A percentile compares a stretch with the other conserved stretches of the same genome.
These are phyloP conservation scores for Ctenodactylus gundi DNA, from an alignment of 2,113 vertebrate species.

Conservation along the genomic window DNA sequence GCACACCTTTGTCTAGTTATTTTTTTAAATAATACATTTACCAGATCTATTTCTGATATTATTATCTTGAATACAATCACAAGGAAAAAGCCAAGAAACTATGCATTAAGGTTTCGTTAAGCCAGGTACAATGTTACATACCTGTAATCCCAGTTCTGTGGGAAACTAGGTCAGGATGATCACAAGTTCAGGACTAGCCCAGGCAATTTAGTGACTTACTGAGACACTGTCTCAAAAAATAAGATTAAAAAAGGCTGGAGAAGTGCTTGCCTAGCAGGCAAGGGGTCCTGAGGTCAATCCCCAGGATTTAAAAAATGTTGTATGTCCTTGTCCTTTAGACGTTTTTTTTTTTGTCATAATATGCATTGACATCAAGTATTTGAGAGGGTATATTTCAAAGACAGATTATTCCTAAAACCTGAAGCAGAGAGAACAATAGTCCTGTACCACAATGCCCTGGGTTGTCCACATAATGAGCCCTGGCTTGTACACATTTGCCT, in stretches of 20 bases:
- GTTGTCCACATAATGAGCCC: no score
- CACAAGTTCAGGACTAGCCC: neutral
- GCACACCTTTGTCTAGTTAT: neutral
- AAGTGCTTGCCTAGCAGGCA: neutral
- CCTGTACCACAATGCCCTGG: neutral
- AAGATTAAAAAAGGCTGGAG: neutral
- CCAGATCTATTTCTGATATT: neutral
- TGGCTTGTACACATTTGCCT: no score
- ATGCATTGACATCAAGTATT: neutral
- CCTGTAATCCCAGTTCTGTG: neutral
- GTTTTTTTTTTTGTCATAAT: neutral
- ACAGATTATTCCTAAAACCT: neutral
- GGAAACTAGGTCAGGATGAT: no score
- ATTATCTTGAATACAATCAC: neutral
- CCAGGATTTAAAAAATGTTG: neutral
- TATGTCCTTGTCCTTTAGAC: neutral
- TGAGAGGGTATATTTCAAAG: neutral
- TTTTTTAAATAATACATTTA: neutral
- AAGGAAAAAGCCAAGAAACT: slow-evolving; percentile 1
- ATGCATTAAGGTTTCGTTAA: neutral
- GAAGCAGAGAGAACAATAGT: neutral
- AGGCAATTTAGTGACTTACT: neutral
- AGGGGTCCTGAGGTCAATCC: neutral
- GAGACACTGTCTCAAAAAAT: neutral
- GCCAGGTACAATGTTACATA: neutral